Percentiles rank a stretch among this genome's conserved stretches.
phyloP scores from a whole-genome alignment of 1,140 invertebrate species.

The Leguminivora glycinivorella region DNA sequence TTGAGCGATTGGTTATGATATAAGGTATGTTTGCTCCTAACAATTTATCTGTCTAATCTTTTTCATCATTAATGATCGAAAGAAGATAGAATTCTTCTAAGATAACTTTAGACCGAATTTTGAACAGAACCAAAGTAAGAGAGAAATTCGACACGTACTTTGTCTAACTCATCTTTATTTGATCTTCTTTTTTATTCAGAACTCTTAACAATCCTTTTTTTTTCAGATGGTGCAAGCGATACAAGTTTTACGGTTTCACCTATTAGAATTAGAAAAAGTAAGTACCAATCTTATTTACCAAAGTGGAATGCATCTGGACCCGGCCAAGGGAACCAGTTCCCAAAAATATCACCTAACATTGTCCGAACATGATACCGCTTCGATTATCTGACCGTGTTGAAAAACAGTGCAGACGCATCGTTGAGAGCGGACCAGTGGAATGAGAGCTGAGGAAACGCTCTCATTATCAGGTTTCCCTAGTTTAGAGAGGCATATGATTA shows the following conservation, averaged over 20 bases:
- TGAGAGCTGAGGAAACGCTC: neutral
- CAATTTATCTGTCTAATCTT: neutral
- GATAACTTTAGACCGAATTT: too few species aligned
- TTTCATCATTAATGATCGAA: neutral
- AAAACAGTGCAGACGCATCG: slow-evolving; percentile 37
- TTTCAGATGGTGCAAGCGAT: slow-evolving; percentile 99
- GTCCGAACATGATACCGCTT: slow-evolving; percentile 48
- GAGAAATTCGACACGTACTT: too few species aligned
- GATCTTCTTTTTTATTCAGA: too few species aligned
- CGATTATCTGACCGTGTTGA: slow-evolving; percentile 55
- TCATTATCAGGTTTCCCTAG: too few species aligned
- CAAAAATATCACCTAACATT: slow-evolving; percentile 57
- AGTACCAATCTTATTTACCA: slow-evolving; percentile 75
- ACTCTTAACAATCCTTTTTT: slow-evolving; percentile 54
- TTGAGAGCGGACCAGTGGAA: slow-evolving; percentile 36
- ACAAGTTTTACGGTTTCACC: slow-evolving; percentile 99
- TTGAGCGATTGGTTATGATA: neutral
- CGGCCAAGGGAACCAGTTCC: slow-evolving; percentile 49
- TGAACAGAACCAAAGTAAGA: too few species aligned
- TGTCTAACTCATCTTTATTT: too few species aligned
- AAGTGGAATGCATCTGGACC: slow-evolving; percentile 61
- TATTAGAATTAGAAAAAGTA: slow-evolving; percentile 99
- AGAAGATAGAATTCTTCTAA: too few species aligned
- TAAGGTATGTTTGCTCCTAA: neutral
- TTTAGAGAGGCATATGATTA: too few species aligned